Conservation (phyloP, 2,797 vertebrate genomes). For the Sebastes trivittatus region DNA sequence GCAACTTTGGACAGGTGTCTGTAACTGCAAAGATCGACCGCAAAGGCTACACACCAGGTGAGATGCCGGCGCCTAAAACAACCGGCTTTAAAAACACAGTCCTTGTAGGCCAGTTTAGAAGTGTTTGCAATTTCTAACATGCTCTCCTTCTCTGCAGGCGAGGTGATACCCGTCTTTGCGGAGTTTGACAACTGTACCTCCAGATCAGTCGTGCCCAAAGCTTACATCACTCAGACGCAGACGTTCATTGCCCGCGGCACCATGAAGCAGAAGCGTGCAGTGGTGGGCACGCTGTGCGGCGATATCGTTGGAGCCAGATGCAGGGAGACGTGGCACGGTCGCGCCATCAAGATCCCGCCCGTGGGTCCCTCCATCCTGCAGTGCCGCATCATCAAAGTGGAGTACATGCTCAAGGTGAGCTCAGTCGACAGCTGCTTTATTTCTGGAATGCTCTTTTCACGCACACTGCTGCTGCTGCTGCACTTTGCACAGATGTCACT, state of each 20-base stretch:
- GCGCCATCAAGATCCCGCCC: constrained; percentile 92
- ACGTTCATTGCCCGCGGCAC: constrained; percentile 94
- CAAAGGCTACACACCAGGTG: constrained; percentile 97
- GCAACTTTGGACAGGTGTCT: constrained; percentile 91
- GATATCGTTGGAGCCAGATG: constrained; percentile 84
- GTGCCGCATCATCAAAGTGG: constrained; percentile 94
- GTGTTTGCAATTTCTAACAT: neutral
- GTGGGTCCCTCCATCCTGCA: constrained; percentile 94
- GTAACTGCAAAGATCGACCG: constrained; percentile 95
- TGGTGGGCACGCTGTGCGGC: constrained; percentile 89
- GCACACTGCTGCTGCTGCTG: no score
- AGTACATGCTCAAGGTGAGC: constrained; percentile 92
- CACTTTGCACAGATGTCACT: neutral
- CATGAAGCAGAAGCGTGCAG: constrained; percentile 91
- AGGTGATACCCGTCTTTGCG: constrained; percentile 94
- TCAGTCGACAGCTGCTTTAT: neutral
- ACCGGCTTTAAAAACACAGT: neutral
- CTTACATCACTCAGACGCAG: constrained; percentile 93
- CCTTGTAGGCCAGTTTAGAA: neutral
- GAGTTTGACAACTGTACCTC: constrained; percentile 94
- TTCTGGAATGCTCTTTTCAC: neutral
- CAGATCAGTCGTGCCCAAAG: constrained; percentile 89
- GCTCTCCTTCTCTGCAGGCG: constrained; percentile 78
- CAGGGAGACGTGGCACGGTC: constrained; percentile 91
- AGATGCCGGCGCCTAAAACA: neutral